Evolutionary conservation across 2,888 invertebrate genomes (phyloP), one percentile per base, ranked within the genome.

Genomic region (Epicampocera succincta): DNA sequence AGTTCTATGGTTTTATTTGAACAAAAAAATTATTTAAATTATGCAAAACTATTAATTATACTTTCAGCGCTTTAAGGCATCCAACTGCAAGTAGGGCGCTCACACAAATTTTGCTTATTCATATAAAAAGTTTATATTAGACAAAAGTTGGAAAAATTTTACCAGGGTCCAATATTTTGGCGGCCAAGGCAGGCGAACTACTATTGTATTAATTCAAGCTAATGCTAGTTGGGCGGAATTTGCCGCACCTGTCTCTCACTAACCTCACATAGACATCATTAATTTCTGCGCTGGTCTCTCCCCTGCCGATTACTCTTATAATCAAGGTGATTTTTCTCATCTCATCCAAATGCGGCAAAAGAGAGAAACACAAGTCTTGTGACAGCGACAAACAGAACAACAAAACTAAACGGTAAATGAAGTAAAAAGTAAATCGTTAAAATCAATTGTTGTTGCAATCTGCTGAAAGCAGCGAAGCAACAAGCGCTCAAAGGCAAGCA

Each of bases 391-490:
- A 33, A 33, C 1, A 9, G 33, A 33, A 33, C 33, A 58, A 40
- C 9, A 11, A 56, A 44, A 19, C 3, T n/a, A 15, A 3, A 48
- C 19, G 71, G 46, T 75, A 75, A 80, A 75, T 75, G 71, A 71
- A 75, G 71, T 71, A 66, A 60, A 38, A 50, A 63, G 19, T 54
- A 68, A 68, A 63, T 11, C 29, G 52, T 48, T 56, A 50, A 52
- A 72, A 56, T 77, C 68, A 77, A 68, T 81, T 77, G 73, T 73
- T 81, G 72, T 63, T 63, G 33, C 48, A 63, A 72, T 68, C 13
- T 46, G 52, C 40, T 9, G 13, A 21, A 44, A 42, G 33, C 56
- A 11, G 13, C 1, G 12, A n/a, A 33, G 21, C 21, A 44, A 40
- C 25, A 68, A 19, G 33, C 40, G 33, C 21, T 17, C 15, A 33